These are phyloP conservation scores for Macrophya alboannulata DNA, from an alignment of 2,888 invertebrate genomes.

Conservation along the genomic window DNA sequence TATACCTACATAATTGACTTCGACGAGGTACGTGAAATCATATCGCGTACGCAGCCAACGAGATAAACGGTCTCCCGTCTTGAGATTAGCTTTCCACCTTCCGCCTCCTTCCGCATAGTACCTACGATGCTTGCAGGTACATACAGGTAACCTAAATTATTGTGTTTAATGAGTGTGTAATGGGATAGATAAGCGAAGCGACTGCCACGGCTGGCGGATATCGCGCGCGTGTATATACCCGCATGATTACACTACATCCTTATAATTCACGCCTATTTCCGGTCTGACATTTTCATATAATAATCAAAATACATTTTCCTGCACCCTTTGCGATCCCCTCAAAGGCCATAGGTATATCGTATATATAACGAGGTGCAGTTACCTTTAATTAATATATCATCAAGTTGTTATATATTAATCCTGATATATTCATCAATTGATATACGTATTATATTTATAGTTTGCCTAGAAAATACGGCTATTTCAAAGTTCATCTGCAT, in stretches of 20 bases:
- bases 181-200: constrained; percentile 57
- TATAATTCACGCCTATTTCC: constrained; percentile 12
- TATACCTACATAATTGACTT: not conserved
- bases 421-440: not conserved
- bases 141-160: constrained; percentile 64
- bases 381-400: constrained; percentile 8
- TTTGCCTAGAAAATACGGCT: not conserved
- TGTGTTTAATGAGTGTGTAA: constrained; percentile 66
- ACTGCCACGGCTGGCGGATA: constrained; percentile 38
- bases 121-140: constrained; percentile 12
- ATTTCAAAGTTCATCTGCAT: not conserved
- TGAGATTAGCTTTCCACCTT: constrained; percentile 64
- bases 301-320: constrained; percentile 12
- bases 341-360: not conserved
- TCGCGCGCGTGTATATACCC: not conserved
- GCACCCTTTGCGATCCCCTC: not conserved
- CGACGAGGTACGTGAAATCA: constrained; percentile 12
- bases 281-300: constrained; percentile 14
- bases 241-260: not conserved
- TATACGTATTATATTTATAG: not conserved
- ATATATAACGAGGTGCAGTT: not conserved
- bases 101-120: not conserved
- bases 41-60: constrained; percentile 53
- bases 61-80: constrained; percentile 65
- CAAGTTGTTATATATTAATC: not conserved